Evolutionary conservation across 2,113 vertebrate genomes (phyloP).

Genomic region (Manacus vitellinus): DNA sequence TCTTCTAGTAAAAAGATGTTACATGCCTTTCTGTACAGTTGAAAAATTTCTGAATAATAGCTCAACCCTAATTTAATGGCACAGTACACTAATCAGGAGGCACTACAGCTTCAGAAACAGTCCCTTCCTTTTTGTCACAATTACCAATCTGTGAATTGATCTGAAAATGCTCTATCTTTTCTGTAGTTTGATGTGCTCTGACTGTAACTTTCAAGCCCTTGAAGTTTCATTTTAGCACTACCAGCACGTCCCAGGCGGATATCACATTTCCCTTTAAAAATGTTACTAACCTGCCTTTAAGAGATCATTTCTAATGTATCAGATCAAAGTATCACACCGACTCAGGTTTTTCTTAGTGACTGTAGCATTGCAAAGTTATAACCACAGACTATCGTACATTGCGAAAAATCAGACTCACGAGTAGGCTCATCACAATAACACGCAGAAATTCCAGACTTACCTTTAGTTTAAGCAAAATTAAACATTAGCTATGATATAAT

Average conservation of each 20-base stretch:
- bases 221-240: background rate
- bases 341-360: background rate
- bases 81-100: background rate
- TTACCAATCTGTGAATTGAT: background rate
- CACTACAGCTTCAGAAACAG: background rate
- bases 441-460: constrained; percentile 62
- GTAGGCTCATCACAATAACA: background rate
- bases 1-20: background rate
- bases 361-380: background rate
- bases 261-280: background rate
- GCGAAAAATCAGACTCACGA: background rate
- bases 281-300: background rate
- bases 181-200: background rate
- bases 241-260: background rate
- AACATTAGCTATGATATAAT: constrained; percentile 17
- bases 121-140: background rate
- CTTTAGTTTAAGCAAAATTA: constrained; percentile 59
- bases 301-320: background rate
- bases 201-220: background rate
- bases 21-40: background rate
- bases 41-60: background rate
- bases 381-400: background rate
- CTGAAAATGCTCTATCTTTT: background rate
- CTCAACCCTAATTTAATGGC: background rate
- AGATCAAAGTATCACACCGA: background rate